Base-by-base conservation (phyloP, 2,888 invertebrate genomes). In the Eupsilia transversa region DNA sequence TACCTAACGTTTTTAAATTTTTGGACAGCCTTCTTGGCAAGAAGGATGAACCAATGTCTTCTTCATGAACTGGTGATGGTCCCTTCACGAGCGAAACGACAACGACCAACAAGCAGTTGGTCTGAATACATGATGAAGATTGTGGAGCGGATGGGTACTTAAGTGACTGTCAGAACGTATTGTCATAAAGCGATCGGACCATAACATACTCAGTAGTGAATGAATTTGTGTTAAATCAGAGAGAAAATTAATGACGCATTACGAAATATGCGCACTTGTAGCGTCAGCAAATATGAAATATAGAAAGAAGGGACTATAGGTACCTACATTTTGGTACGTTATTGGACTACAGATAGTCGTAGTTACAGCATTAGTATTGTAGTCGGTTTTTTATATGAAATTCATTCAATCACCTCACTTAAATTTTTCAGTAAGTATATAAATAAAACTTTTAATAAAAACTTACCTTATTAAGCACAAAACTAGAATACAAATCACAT, bases 391-490 rank as follows among this genome's bases (percentile, higher is more conserved):
- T 7, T 54, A 14, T 6, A 27, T 2, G 52, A 27, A 5, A 14
- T 5, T 54, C 27, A n/a, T n/a, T n/a, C n/a, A n/a, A n/a, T 1
- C 6, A 27, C 2, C 27, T 30, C 10, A 52, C n/a, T 52, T 30
- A 30, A 56, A 30, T 14, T 60, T 41, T 14, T 9, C n/a, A 23
- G 20, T 57, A 30, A 20, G 14, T 56, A 33, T 30, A 20, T 49
- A 68, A 71, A n/a, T 17, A 35, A n/a, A 64, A 35, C 14, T 4
- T 35, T 33, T 54, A 30, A 35, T 1, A 71, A 54, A 56, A 68
- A 89, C 89, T 83, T 87, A 91, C 90, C 91, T 88, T 77, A 81
- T 65, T 49, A 87, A 68, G 72, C 83, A 86, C 71, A 89, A 79
- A 78, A 88, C 61, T 74, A 90, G 73, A 67, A 88, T 77, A 84